Evolutionary conservation across 2,888 invertebrate genomes (phyloP).

Genomic region (Sphaerophoria rueppellii): DNA sequence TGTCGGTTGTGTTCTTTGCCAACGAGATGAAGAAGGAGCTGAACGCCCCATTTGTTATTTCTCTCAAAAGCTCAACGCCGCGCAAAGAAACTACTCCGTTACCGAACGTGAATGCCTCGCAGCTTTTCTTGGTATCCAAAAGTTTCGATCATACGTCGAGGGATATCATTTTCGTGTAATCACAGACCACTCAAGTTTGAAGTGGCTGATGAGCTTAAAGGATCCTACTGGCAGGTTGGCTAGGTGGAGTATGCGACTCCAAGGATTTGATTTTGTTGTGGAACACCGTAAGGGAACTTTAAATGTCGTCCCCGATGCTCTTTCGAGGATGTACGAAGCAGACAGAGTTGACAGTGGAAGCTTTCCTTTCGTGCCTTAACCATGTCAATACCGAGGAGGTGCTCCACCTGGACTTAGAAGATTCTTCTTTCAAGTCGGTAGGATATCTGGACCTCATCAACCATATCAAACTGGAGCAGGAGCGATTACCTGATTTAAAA

Average conservation of each 20-base stretch:
- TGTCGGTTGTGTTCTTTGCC: neutral
- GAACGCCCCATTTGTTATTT: too few species aligned
- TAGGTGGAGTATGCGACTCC: slow-evolving; percentile 8
- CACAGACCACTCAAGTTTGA: too few species aligned
- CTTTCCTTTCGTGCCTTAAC: neutral
- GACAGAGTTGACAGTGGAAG: neutral
- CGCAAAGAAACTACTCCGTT: too few species aligned
- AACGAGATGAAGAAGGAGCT: too few species aligned
- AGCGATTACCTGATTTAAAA: neutral
- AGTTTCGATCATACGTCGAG: slow-evolving; percentile 54
- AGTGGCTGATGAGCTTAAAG: too few species aligned
- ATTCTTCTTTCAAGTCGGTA: neutral
- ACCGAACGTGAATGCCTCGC: neutral
- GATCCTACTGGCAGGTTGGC: neutral
- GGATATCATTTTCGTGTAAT: slow-evolving; percentile 6
- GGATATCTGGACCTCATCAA: neutral
- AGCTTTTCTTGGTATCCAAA: slow-evolving; percentile 45
- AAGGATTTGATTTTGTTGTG: slow-evolving; percentile 15
- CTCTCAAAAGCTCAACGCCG: too few species aligned
- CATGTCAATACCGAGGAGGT: neutral
- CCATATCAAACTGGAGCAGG: neutral
- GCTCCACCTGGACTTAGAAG: neutral
- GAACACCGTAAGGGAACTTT: neutral
- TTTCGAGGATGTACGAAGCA: neutral
- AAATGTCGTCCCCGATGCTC: too few species aligned